phyloP scores from a whole-genome alignment of 2,888 invertebrate genomes.

The Scaptomyza polygonia region DNA sequence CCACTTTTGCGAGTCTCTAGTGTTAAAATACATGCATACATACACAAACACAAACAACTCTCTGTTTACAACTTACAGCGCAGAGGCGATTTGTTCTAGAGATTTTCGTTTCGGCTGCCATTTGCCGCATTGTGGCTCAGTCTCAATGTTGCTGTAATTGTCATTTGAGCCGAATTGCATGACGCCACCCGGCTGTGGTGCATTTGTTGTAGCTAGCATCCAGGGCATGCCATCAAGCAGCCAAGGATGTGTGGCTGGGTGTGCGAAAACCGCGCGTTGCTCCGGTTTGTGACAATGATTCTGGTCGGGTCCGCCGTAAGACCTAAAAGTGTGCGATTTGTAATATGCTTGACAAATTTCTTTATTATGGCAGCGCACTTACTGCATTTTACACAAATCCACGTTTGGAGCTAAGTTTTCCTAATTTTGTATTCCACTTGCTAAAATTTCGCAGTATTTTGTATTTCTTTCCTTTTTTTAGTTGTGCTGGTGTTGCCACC shows the following conservation, averaged over 20 bases:
- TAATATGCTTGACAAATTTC: too few relatives aligned
- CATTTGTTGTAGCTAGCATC: slow-evolving; percentile 83
- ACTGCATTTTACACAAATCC: slow-evolving; percentile 48
- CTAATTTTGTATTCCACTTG: slow-evolving; percentile 10
- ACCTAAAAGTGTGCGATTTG: slow-evolving; percentile 27
- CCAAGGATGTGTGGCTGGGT: slow-evolving; percentile 54
- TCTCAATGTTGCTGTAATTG: slow-evolving; percentile 43
- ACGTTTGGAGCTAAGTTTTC: neutral
- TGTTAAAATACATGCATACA: slow-evolving; percentile 1
- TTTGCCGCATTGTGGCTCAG: slow-evolving; percentile 50
- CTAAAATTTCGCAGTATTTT: slow-evolving; percentile 30
- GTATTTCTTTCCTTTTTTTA: slow-evolving; percentile 21
- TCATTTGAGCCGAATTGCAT: slow-evolving; percentile 72
- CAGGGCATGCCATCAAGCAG: slow-evolving; percentile 85
- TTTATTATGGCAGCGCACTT: slow-evolving; percentile 7
- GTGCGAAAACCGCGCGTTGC: slow-evolving; percentile 46
- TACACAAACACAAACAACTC: neutral
- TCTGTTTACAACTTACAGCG: slow-evolving; percentile 85
- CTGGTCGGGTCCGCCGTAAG: slow-evolving; percentile 52
- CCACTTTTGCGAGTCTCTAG: neutral
- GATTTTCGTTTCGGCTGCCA: slow-evolving; percentile 82
- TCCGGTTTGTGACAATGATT: slow-evolving; percentile 46
- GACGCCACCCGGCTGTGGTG: slow-evolving; percentile 82
- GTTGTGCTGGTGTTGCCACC: slow-evolving; percentile 28
- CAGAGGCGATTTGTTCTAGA: slow-evolving; percentile 79